These are phyloP conservation scores for Linepithema humile DNA, from an alignment of 1,140 invertebrate genomes.

Conservation along the genomic window DNA sequence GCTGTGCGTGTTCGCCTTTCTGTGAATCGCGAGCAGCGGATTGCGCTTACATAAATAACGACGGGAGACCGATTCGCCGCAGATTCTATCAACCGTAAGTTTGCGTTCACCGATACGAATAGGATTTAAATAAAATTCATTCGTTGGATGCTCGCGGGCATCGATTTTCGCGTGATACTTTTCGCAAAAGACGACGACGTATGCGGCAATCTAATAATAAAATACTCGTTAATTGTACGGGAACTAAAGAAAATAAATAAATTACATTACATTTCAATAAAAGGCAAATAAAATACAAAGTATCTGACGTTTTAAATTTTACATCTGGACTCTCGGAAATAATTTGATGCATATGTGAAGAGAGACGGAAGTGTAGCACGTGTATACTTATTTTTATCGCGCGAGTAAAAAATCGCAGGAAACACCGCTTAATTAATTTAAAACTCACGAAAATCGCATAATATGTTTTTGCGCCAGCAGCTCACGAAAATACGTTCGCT, in stretches of 20 bases:
- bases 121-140: slow-evolving; percentile 19
- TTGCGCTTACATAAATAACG: slow-evolving; percentile 45
- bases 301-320: no score
- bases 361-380: no score
- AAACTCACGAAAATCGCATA: background rate
- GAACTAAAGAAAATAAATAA: no score
- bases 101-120: background rate
- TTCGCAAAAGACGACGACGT: no score
- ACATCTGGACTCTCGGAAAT: no score
- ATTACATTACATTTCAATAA: no score
- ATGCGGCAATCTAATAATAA: no score
- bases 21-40: background rate
- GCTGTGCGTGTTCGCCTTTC: background rate
- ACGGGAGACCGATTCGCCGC: slow-evolving; percentile 1
- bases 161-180: background rate
- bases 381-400: no score
- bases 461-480: background rate
- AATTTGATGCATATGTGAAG: no score
- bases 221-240: no score
- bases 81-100: slow-evolving; percentile 35
- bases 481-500: background rate
- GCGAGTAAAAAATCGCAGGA: background rate
- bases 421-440: background rate
- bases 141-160: background rate
- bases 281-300: no score